A percentile compares a stretch with the other conserved stretches of the same genome.
Evolutionary conservation across 2,113 vertebrate species (phyloP).

Genomic region (Bungarus multicinctus): DNA sequence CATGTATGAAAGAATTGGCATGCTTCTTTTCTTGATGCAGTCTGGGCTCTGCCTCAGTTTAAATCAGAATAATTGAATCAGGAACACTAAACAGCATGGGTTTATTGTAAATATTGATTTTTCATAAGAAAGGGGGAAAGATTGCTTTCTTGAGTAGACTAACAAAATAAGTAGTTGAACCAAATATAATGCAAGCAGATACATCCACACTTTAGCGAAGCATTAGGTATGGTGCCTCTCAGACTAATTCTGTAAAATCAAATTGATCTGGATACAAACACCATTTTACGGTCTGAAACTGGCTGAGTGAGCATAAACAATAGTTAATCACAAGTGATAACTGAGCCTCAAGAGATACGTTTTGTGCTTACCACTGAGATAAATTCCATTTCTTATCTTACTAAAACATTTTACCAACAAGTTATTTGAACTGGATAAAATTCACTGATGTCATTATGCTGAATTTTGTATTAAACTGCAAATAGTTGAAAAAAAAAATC

Average conservation of each 20-base stretch:
- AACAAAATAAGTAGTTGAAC: neutral
- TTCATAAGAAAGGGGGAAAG: neutral
- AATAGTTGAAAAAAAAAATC: neutral
- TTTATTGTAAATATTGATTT: constrained; percentile 13
- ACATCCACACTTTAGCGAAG: neutral
- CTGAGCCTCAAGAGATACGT: constrained; percentile 42
- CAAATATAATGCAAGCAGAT: constrained; percentile 16
- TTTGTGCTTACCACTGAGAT: constrained; percentile 16
- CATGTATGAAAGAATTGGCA: neutral
- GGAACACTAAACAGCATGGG: constrained; percentile 15
- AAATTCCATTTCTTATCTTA: constrained; percentile 34
- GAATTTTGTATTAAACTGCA: constrained; percentile 26
- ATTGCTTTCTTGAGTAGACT: neutral
- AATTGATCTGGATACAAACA: constrained; percentile 55
- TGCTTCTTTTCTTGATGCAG: neutral
- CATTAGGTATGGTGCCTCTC: constrained; percentile 15
- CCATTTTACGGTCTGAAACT: constrained; percentile 50
- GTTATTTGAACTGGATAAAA: constrained; percentile 38
- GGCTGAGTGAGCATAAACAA: constrained; percentile 59
- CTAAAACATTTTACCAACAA: constrained; percentile 56
- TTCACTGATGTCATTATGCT: constrained; percentile 35
- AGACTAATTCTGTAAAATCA: constrained; percentile 59
- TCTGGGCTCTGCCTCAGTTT: neutral
- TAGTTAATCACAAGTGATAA: constrained; percentile 60
- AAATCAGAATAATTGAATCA: constrained; percentile 15